Percentiles rank a stretch among this genome's conserved stretches.
These are phyloP conservation scores for Melanotus villosus DNA, from an alignment of 2,888 invertebrate genomes.

Conservation along the genomic window DNA sequence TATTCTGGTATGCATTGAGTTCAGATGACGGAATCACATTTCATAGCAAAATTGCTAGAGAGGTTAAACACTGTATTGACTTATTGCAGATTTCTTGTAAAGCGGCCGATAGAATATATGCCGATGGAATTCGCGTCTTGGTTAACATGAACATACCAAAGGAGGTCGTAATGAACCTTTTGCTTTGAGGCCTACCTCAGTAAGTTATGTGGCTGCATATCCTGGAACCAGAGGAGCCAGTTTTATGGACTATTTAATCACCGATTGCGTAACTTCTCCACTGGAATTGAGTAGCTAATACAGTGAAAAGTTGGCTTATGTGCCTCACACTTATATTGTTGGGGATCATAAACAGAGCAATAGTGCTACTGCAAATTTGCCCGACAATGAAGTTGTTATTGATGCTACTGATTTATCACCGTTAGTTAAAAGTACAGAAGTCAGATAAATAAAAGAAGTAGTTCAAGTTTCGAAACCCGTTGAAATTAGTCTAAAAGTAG, in stretches of 20 bases:
- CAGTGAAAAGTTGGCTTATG: conserved; percentile 97
- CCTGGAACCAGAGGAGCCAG: conserved; percentile 98
- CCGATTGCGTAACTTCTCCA: conserved; percentile 96
- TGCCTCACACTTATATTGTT: conserved; percentile 98
- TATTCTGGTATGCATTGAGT: conserved; percentile 94
- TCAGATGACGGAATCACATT: conserved; percentile 98
- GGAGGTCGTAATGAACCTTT: conserved; percentile 99
- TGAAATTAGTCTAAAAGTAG: conserved; percentile 92
- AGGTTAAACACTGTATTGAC: conserved; percentile 97
- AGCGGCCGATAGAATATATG: conserved; percentile 97
- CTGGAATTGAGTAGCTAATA: conserved; percentile 86
- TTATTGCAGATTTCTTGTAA: no score
- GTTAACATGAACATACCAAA: conserved; percentile 99
- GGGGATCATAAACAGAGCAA: conserved; percentile 94
- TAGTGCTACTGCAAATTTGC: conserved; percentile 71
- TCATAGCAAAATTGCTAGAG: conserved; percentile 90
- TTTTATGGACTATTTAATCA: conserved; percentile 98
- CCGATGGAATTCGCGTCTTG: conserved; percentile 96
- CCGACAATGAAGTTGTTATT: conserved; percentile 90
- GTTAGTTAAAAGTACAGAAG: conserved; percentile 90
- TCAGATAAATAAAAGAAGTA: conserved; percentile 89
- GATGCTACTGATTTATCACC: conserved; percentile 95
- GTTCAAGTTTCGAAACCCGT: conserved; percentile 77
- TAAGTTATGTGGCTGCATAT: conserved; percentile 99
- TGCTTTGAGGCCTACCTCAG: conserved; percentile 94